A percentile compares a stretch with the other conserved stretches of the same genome.
phyloP scores from a whole-genome alignment of 2,888 invertebrate species.

The Diachrysia chrysitis region DNA sequence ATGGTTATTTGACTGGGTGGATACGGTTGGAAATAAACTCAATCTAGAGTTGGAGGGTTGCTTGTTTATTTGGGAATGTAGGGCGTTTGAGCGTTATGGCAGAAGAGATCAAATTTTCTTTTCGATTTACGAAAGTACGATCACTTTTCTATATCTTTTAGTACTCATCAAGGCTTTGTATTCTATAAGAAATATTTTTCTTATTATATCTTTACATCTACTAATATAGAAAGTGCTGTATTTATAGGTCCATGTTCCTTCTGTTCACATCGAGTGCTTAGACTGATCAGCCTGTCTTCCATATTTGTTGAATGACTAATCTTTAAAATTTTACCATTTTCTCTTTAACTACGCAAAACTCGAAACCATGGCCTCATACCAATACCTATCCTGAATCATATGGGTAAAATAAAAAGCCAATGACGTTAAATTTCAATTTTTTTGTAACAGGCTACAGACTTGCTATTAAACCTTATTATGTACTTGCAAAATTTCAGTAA shows the following conservation, averaged over 20 bases:
- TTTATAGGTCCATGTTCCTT: too few relatives aligned
- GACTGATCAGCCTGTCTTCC: too few relatives aligned
- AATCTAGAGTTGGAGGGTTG: slow-evolving; percentile 24
- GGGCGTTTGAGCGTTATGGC: slow-evolving; percentile 9
- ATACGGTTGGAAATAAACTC: slow-evolving; percentile 33
- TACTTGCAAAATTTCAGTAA: too few relatives aligned
- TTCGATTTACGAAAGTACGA: slow-evolving; percentile 1
- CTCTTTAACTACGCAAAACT: too few relatives aligned
- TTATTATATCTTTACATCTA: background rate
- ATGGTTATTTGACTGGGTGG: slow-evolving; percentile 36
- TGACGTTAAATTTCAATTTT: too few relatives aligned
- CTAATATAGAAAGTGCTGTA: background rate
- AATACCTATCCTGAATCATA: too few relatives aligned
- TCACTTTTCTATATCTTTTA: slow-evolving; percentile 2
- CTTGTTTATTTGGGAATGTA: slow-evolving; percentile 25
- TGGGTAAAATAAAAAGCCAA: too few relatives aligned
- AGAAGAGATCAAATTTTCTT: background rate
- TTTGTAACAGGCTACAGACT: too few relatives aligned
- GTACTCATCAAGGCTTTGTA: background rate
- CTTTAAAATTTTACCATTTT: too few relatives aligned
- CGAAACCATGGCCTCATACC: too few relatives aligned
- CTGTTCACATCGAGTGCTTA: background rate
- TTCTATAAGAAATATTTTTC: background rate
- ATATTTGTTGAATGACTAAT: too few relatives aligned
- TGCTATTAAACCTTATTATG: too few relatives aligned